These are phyloP conservation scores for Globia sparganii DNA, from an alignment of 2,888 invertebrate genomes.

Conservation along the genomic window DNA sequence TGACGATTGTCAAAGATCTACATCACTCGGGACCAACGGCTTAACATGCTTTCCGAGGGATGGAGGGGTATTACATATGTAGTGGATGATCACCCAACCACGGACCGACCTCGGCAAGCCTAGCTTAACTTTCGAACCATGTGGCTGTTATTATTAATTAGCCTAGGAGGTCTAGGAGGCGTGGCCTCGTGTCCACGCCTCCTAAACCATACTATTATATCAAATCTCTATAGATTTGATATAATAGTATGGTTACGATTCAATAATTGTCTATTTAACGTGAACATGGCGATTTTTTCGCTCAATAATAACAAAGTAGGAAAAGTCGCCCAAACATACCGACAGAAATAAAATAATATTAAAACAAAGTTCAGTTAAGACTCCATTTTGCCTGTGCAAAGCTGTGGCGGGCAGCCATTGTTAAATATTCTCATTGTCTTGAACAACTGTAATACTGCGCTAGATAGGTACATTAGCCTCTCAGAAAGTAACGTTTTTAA, in stretches of 20 bases:
- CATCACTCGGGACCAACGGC: neutral
- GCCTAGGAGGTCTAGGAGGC: no score
- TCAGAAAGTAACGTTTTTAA: conserved; percentile 49
- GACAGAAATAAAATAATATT: conserved; percentile 47
- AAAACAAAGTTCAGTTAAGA: conserved; percentile 52
- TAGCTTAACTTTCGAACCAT: neutral
- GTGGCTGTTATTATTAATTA: no score
- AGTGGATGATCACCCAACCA: neutral
- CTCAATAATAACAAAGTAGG: neutral
- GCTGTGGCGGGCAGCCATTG: conserved; percentile 61
- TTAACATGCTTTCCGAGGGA: neutral
- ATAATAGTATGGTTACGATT: no score
- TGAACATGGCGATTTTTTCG: neutral
- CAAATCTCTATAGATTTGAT: neutral
- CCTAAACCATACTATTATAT: neutral
- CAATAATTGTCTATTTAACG: no score
- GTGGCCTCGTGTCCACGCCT: no score
- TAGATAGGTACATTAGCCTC: conserved; percentile 48
- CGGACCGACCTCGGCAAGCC: neutral
- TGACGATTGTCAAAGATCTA: neutral
- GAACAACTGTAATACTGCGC: conserved; percentile 49
- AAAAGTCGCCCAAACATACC: neutral
- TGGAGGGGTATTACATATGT: neutral
- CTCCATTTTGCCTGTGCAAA: conserved; percentile 49
- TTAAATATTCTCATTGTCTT: conserved; percentile 63